Evolutionary conservation across 2,113 vertebrate species (phyloP), one percentile per base, ranked within the genome.

Genomic region (Haemorhous mexicanus): DNA sequence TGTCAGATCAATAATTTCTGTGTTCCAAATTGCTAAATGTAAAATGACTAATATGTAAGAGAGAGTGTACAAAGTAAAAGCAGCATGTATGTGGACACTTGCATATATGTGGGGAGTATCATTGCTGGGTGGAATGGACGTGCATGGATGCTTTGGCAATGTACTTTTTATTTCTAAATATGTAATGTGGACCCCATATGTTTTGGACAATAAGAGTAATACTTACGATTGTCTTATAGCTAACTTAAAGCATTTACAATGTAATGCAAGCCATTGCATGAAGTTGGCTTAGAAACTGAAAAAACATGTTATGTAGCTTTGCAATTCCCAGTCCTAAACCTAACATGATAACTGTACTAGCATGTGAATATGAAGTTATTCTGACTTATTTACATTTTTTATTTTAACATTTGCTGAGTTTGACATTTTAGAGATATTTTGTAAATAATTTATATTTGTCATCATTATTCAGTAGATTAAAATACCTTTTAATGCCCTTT

Each of bases 381-480:
- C 24, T 84, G 49, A 46, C 30, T 41, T 63, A 6, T 8, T 74
- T 82, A n/a, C 46, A 13, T 10, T 73, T 61, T 19, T 15, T 4
- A 23, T 76, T 89, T 83, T 76, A 13, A 8, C 7, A 9, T 47
- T 62, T 89, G 19, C 64, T 69, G 59, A 61, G 35, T 73, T 73
- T 82, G 16, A 75, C 3, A 1, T 33, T 33, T 46, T 93, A 39
- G n/a, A 87, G n/a, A 24, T 85, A 13, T 39, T 11, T 64, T 89
- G 81, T 64, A 14, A 39, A 17, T 39, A 14, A 64, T 17, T 87
- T 63, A 16, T 72, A 35, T 44, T 47, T 89, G 5, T 92, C 41
- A 68, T 94, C 84, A 78, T 92, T 91, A 87, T 91, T 95, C 22
- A 89, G 44, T 89, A 81, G 26, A 50, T 73, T 87, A 80, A 93